Percentiles rank a stretch among this genome's conserved stretches.
phyloP scores from a whole-genome alignment of 1,140 invertebrate species.

The Dufourea novaeangliae region DNA sequence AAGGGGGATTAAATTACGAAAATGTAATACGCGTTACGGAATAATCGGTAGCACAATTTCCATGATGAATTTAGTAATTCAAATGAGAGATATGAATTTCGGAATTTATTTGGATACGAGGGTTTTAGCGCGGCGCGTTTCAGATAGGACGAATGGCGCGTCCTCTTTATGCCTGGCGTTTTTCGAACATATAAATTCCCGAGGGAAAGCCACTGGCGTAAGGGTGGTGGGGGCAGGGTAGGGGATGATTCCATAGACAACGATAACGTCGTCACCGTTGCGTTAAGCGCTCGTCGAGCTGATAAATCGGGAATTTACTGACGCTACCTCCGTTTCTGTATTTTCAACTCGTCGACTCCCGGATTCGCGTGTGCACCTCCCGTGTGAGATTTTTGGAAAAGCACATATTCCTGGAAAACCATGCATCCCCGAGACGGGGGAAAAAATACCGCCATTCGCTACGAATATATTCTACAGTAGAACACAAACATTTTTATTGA shows the following conservation, averaged over 20 bases:
- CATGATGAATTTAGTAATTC: background rate
- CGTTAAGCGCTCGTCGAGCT: slow-evolving; percentile 59
- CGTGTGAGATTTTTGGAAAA: slow-evolving; percentile 31
- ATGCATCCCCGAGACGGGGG: background rate
- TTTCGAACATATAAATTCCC: slow-evolving; percentile 59
- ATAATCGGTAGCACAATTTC: background rate
- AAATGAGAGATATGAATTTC: background rate
- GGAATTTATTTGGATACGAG: background rate
- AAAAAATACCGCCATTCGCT: background rate
- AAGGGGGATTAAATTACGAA: background rate
- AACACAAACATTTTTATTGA: background rate
- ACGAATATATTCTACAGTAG: background rate
- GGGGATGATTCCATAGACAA: slow-evolving; percentile 51
- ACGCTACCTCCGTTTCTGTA: slow-evolving; percentile 42
- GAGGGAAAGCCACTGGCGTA: slow-evolving; percentile 43
- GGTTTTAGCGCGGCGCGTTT: background rate
- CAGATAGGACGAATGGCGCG: background rate
- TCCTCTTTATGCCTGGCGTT: slow-evolving; percentile 13
- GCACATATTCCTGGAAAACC: slow-evolving; percentile 27
- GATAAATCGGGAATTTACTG: slow-evolving; percentile 68
- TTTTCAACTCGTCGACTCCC: slow-evolving; percentile 21
- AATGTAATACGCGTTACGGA: background rate
- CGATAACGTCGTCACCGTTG: slow-evolving; percentile 64
- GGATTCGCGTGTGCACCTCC: slow-evolving; percentile 21
- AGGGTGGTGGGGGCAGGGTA: no score